Percentiles rank a stretch among this genome's conserved stretches.
These are phyloP conservation scores for Zeuzera pyrina DNA, from an alignment of 2,888 invertebrate species.

Conservation along the genomic window DNA sequence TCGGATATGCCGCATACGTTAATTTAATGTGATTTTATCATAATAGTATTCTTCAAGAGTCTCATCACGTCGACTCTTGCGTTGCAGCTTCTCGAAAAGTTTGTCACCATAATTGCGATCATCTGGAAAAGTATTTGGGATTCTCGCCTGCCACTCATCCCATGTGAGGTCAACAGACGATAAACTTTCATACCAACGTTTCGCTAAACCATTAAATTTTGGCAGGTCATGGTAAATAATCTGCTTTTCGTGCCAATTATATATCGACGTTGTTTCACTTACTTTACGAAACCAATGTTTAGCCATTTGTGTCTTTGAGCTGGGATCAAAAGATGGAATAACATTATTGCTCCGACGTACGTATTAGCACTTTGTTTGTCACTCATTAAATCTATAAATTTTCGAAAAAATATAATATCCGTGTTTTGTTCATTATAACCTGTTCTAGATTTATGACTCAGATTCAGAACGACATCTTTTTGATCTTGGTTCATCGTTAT, in stretches of 20 bases:
- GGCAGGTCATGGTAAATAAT: conserved; percentile 7
- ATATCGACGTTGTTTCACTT: conserved; percentile 5
- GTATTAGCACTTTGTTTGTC: not conserved
- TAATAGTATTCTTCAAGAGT: conserved; percentile 8
- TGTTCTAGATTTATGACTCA: no score
- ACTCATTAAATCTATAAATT: conserved; percentile 2
- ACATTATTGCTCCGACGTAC: conserved; percentile 2
- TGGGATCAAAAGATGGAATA: conserved; percentile 7
- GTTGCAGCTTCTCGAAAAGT: conserved; percentile 1
- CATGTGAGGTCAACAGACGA: conserved; percentile 3
- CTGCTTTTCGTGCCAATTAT: conserved; percentile 7
- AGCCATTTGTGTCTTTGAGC: conserved; percentile 2
- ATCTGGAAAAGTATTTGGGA: conserved; percentile 3
- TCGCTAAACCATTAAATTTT: conserved; percentile 5
- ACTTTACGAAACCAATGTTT: conserved; percentile 6
- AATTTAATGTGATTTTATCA: conserved; percentile 8
- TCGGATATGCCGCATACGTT: conserved; percentile 2
- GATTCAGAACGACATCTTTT: no score
- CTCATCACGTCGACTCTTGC: conserved; percentile 3
- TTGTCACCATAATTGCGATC: conserved; percentile 4
- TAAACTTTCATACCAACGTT: conserved; percentile 7
- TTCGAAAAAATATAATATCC: not conserved
- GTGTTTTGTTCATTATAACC: not conserved
- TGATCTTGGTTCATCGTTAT: no score
- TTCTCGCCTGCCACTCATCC: conserved; percentile 4